A percentile compares a stretch with the other conserved stretches of the same genome.
Conservation (phyloP, 2,113 vertebrate genomes). For the Macrotus californicus region DNA sequence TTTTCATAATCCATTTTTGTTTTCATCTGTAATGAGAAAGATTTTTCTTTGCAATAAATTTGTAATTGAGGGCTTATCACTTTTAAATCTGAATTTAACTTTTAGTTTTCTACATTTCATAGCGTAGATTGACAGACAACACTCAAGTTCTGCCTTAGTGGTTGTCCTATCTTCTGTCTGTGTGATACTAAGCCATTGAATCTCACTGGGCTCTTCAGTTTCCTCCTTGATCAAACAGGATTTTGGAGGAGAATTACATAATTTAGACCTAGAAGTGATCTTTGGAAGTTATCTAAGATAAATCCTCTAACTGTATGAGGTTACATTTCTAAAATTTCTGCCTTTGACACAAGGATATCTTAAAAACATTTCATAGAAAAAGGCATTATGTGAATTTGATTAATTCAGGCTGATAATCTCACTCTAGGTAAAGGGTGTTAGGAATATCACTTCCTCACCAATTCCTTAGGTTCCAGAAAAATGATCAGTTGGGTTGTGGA, state of each 20-base stretch:
- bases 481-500: too few relatives aligned
- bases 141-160: not conserved
- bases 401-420: not conserved
- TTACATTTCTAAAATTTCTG: not conserved
- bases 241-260: not conserved
- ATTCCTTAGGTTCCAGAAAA: not conserved
- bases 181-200: not conserved
- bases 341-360: not conserved
- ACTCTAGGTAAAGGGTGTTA: not conserved
- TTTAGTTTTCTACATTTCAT: not conserved
- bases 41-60: not conserved
- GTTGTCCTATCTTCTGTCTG: not conserved
- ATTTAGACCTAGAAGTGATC: not conserved
- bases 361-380: not conserved
- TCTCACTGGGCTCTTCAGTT: not conserved
- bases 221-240: not conserved
- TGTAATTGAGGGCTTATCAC: not conserved
- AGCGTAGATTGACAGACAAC: not conserved
- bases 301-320: not conserved
- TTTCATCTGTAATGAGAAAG: not conserved
- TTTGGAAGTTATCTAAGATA: not conserved
- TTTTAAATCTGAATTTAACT: not conserved
- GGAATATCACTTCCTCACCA: not conserved
- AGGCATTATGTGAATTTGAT: not conserved
- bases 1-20: conserved; percentile 17